phyloP scores from a whole-genome alignment of 1,140 invertebrate genomes.

The Babylonia areolata region DNA sequence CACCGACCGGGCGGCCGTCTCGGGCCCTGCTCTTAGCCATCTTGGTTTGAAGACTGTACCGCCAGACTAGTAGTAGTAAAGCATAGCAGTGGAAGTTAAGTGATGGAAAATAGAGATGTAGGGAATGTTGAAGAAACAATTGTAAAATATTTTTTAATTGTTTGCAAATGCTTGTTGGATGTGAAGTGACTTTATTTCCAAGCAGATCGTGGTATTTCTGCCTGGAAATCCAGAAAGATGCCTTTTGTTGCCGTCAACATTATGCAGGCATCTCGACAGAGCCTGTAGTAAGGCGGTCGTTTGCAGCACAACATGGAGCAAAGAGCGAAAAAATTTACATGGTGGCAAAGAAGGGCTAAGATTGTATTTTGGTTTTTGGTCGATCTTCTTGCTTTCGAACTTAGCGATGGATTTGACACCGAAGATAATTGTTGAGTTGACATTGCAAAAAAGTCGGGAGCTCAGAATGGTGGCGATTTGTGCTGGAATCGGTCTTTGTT shows the following conservation, averaged over 20 bases:
- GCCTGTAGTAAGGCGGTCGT: neutral
- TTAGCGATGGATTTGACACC: neutral
- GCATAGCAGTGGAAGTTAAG: conserved; percentile 38
- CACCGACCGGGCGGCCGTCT: conserved; percentile 41
- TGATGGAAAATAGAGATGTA: conserved; percentile 29
- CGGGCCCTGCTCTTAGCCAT: conserved; percentile 49
- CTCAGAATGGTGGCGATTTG: neutral
- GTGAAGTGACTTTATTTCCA: neutral
- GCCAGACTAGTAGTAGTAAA: conserved; percentile 23
- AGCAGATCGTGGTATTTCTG: neutral
- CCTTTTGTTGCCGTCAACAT: neutral
- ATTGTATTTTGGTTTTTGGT: conserved; percentile 20
- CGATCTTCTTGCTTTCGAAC: neutral
- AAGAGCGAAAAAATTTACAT: conserved; percentile 43
- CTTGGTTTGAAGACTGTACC: conserved; percentile 40
- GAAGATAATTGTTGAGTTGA: conserved; percentile 11
- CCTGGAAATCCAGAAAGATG: neutral
- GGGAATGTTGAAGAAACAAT: conserved; percentile 33
- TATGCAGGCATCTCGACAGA: neutral
- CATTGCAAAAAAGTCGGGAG: conserved; percentile 20
- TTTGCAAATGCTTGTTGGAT: neutral
- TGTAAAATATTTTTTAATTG: neutral
- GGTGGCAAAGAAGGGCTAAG: conserved; percentile 30
- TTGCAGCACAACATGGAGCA: neutral
- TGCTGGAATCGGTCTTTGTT: conserved; percentile 28